Percentiles rank a stretch among this genome's conserved stretches.
These are phyloP conservation scores for Coenonympha arcania DNA, from an alignment of 2,888 invertebrate species.

Conservation along the genomic window DNA sequence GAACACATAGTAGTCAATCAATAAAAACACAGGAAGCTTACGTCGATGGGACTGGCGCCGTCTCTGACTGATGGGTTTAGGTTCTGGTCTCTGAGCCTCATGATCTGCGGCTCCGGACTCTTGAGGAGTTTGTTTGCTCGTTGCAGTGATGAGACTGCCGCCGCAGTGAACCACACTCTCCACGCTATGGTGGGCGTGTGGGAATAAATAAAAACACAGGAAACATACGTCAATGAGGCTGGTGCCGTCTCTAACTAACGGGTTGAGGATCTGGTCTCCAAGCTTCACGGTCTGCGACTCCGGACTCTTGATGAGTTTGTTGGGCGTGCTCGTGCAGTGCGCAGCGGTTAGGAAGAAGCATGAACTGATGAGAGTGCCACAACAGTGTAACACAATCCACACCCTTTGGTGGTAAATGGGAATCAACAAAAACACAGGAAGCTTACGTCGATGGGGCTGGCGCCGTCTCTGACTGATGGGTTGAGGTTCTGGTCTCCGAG, in stretches of 20 bases:
- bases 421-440: too few relatives aligned
- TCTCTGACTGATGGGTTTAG: slow-evolving; percentile 59
- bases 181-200: background rate
- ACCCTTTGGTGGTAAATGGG: background rate
- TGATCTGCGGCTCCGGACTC: slow-evolving; percentile 58
- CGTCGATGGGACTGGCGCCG: slow-evolving; percentile 62
- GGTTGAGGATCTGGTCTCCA: slow-evolving; percentile 73
- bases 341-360: slow-evolving; percentile 79
- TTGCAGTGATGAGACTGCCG: slow-evolving; percentile 77
- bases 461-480: slow-evolving; percentile 57
- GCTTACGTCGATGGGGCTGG: slow-evolving; percentile 60
- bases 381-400: too few relatives aligned
- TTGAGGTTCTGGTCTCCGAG: slow-evolving; percentile 75
- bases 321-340: slow-evolving; percentile 44
- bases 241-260: slow-evolving; percentile 58
- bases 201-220: too few relatives aligned
- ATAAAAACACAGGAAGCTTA: slow-evolving; percentile 36
- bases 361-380: slow-evolving; percentile 78
- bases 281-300: slow-evolving; percentile 69
- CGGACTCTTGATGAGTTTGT: slow-evolving; percentile 33
- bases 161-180: slow-evolving; percentile 80
- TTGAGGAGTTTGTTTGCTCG: slow-evolving; percentile 23
- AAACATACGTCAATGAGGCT: slow-evolving; percentile 56
- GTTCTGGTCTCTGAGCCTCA: slow-evolving; percentile 75
- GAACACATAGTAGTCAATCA: slow-evolving; percentile 58